Conservation (phyloP, 2,888 invertebrate genomes). For the Cheiracanthium punctorium region DNA sequence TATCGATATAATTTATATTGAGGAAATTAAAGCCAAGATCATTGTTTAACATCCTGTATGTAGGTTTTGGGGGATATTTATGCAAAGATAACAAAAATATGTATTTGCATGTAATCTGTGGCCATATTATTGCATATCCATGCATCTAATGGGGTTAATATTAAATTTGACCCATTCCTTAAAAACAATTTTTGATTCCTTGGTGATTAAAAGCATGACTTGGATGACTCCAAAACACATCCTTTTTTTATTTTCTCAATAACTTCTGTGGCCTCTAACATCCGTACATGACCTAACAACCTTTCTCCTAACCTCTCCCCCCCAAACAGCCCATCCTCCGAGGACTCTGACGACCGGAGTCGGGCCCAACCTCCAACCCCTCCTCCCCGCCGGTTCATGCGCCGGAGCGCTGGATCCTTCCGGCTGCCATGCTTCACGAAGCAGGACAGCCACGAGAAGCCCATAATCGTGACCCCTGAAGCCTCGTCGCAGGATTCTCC, state of each 20-base stretch:
- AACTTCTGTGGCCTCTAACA: not conserved
- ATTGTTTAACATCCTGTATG: too few relatives aligned
- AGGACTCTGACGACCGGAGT: constrained; percentile 78
- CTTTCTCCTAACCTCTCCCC: not conserved
- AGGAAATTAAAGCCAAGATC: too few relatives aligned
- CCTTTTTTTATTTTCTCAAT: not conserved
- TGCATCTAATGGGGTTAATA: too few relatives aligned
- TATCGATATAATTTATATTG: too few relatives aligned
- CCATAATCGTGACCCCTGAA: constrained; percentile 74
- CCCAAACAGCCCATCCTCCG: constrained; percentile 57
- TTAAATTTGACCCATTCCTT: too few relatives aligned
- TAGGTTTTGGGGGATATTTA: too few relatives aligned
- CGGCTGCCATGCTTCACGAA: constrained; percentile 77
- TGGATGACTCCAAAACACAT: not conserved
- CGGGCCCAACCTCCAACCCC: constrained; percentile 78
- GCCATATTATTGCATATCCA: too few relatives aligned
- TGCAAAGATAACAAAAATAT: too few relatives aligned
- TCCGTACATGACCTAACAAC: not conserved
- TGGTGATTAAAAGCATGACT: not conserved
- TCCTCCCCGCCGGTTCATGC: constrained; percentile 75
- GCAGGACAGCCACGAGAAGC: constrained; percentile 77
- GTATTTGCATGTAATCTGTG: too few relatives aligned
- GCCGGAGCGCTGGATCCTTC: constrained; percentile 73
- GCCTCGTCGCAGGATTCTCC: not conserved
- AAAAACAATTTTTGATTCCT: not conserved